Base-by-base conservation (phyloP, 2,113 vertebrate genomes). In the Macaca fascicularis region DNA sequence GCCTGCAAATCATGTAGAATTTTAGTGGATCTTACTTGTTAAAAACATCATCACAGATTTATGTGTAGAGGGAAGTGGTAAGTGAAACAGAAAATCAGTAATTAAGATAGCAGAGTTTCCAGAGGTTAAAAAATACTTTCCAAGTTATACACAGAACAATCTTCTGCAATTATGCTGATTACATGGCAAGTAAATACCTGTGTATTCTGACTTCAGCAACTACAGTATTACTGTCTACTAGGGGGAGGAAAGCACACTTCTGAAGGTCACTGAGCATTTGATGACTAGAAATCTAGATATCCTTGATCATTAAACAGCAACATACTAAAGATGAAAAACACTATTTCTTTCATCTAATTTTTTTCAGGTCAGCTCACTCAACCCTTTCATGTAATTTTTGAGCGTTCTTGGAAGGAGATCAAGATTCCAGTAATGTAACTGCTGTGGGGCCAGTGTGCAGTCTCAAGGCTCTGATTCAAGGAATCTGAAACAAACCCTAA, bases 391-490 rank as follows among this genome's bases (percentile, higher is more conserved):
- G 59, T 84, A 94, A 70, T 88, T 92, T 35, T 0, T 78, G 86
- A 94, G 23, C 93, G 78, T 91, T 96, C 81, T 67, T 97, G 76
- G 75, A 80, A 93, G 48, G 61, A 89, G 13, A 61, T 96, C 92
- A 97, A 90, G 57, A 43, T 92, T 50, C 43, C 94, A 97, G 80
- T 89, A 98, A 57, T 43, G 80, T 83, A 90, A 92, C 32, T 94
- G 76, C 75, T 88, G 0, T 10, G 48, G 89, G n/a, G 52, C 67
- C 80, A 22, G 43, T 88, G 70, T 90, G 75, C 48, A 98, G 79
- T 95, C 75, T 27, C 67, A 27, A 3, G 0, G 64, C 45, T 85
- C 79, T 93, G 50, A 90, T 70, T 97, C 79, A 64, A 97, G 83
- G 76, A 83, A 98, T 83, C 78, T 76, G 5, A 97, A 90, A 78